phyloP scores from a whole-genome alignment of 2,888 invertebrate species.

The Altica lythri region DNA sequence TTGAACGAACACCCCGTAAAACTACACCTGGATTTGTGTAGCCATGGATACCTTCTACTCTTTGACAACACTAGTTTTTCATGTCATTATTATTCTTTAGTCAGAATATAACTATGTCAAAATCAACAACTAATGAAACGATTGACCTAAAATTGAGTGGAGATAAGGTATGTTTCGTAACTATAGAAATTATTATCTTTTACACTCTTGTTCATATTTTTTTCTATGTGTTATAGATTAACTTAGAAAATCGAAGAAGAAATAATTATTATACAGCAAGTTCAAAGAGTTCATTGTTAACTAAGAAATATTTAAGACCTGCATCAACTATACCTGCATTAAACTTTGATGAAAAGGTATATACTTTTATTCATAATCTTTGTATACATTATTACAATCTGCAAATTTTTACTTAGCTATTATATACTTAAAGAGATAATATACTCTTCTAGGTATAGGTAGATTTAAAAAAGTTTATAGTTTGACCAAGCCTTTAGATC shows the following conservation, averaged over 20 bases:
- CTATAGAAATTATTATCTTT: constrained; percentile 6
- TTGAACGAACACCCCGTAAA: no score
- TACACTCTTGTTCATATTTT: neutral
- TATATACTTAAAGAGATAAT: neutral
- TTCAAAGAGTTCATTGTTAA: constrained; percentile 45
- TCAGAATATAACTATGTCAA: constrained; percentile 15
- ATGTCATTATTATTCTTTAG: no score
- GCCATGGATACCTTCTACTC: no score
- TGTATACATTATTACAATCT: neutral
- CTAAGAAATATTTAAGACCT: constrained; percentile 46
- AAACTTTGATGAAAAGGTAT: constrained; percentile 38
- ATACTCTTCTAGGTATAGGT: no score
- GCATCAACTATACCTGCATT: constrained; percentile 50
- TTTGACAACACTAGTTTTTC: no score
- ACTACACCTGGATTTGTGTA: no score
- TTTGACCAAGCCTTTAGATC: no score
- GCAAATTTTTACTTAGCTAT: neutral
- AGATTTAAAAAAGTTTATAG: no score
- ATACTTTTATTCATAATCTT: neutral
- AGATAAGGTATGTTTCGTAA: constrained; percentile 34
- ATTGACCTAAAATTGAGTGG: constrained; percentile 35
- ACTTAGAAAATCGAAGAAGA: constrained; percentile 44
- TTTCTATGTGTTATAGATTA: constrained; percentile 46
- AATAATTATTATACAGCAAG: constrained; percentile 47
- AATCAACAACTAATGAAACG: neutral